Evolutionary conservation across 2,797 vertebrate genomes (phyloP).

Genomic region (Thamnophis elegans): DNA sequence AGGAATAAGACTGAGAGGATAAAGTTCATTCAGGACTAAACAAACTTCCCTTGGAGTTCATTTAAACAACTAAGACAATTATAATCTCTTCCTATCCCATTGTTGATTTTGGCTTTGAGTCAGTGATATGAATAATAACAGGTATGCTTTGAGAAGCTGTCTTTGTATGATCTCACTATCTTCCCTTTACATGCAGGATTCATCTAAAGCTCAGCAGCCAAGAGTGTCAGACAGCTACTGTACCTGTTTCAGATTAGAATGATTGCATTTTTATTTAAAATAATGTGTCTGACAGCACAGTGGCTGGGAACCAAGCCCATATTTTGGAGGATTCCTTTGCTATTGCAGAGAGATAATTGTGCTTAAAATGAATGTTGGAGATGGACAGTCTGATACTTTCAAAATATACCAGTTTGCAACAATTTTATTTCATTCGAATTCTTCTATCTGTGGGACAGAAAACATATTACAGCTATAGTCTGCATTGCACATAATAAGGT

Average conservation of each 20-base stretch:
- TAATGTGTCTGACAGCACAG: neutral
- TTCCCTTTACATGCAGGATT: neutral
- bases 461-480: neutral
- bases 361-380: neutral
- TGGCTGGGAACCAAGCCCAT: neutral
- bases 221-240: neutral
- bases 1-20: neutral
- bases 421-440: neutral
- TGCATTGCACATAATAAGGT: neutral
- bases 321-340: neutral
- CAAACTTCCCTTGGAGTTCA: slow-evolving; percentile 15
- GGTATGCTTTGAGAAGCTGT: slow-evolving; percentile 13
- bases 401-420: neutral
- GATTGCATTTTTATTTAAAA: neutral
- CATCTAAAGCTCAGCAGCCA: neutral
- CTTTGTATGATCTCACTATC: neutral
- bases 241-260: neutral
- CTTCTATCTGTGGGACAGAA: neutral
- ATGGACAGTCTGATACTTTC: neutral
- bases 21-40: slow-evolving; percentile 13
- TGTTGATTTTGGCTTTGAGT: slow-evolving; percentile 25
- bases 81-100: slow-evolving; percentile 1
- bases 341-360: neutral
- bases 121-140: slow-evolving; percentile 18
- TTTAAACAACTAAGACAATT: neutral